Evolutionary conservation across 2,888 invertebrate genomes (phyloP).

Genomic region (Drosophila gaucha): DNA sequence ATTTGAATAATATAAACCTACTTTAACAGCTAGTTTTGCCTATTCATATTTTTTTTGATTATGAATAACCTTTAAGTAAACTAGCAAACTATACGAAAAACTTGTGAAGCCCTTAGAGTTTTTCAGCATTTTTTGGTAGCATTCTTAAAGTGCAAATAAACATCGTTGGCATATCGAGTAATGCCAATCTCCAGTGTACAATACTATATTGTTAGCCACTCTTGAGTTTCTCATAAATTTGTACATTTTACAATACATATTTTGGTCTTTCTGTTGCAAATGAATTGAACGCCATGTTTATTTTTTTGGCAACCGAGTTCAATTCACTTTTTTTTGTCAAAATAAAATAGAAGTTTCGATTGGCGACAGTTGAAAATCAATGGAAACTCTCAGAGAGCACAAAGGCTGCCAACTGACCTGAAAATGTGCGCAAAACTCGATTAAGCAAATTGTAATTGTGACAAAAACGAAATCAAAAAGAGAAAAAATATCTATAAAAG

Average conservation of each 20-base stretch:
- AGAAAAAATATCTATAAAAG: slow-evolving; percentile 22
- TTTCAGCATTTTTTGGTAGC: background rate
- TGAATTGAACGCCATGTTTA: slow-evolving; percentile 44
- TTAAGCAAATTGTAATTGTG: slow-evolving; percentile 73
- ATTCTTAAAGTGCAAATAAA: background rate
- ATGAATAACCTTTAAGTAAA: too few relatives aligned
- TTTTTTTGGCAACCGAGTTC: slow-evolving; percentile 39
- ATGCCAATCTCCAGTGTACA: slow-evolving; percentile 1
- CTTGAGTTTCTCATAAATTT: slow-evolving; percentile 37
- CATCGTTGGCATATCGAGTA: slow-evolving; percentile 1
- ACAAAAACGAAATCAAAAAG: slow-evolving; percentile 39
- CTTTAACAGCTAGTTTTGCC: too few relatives aligned
- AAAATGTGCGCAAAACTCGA: slow-evolving; percentile 70
- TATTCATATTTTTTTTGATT: too few relatives aligned
- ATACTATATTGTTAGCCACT: slow-evolving; percentile 5
- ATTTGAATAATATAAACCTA: too few relatives aligned
- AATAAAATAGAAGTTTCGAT: slow-evolving; percentile 23
- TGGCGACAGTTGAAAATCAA: slow-evolving; percentile 61
- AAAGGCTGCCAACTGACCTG: slow-evolving; percentile 75
- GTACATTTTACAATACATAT: slow-evolving; percentile 31
- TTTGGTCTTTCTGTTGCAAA: slow-evolving; percentile 26
- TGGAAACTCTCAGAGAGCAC: slow-evolving; percentile 38
- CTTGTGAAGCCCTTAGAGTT: background rate
- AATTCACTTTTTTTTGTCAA: slow-evolving; percentile 1
- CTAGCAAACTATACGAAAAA: background rate